These are phyloP conservation scores for Cheiracanthium punctorium DNA, from an alignment of 2,888 invertebrate species.

Conservation along the genomic window DNA sequence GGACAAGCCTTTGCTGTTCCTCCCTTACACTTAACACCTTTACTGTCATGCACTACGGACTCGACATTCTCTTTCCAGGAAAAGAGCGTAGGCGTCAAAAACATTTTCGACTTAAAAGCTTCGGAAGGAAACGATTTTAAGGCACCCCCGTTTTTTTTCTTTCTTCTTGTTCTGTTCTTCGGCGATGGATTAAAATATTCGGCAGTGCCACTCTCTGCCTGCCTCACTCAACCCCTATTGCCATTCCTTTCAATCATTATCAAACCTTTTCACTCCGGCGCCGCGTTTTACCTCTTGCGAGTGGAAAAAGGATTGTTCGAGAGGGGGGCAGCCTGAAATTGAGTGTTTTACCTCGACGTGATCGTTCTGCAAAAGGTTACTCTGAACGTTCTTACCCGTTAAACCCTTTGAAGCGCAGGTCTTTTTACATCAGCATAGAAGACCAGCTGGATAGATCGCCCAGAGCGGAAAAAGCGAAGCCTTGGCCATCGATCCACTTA, in stretches of 20 bases:
- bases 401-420: no score
- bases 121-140: constrained; percentile 62
- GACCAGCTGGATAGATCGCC: no score
- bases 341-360: no score
- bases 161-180: constrained; percentile 5
- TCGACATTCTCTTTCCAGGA: background rate
- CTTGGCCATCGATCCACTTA: no score
- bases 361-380: no score
- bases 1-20: background rate
- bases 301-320: constrained; percentile 22
- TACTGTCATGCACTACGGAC: constrained; percentile 7
- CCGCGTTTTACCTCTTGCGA: constrained; percentile 38
- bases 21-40: background rate
- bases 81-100: constrained; percentile 44
- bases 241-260: constrained; percentile 68
- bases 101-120: constrained; percentile 66
- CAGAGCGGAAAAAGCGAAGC: no score
- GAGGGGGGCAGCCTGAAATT: constrained; percentile 41
- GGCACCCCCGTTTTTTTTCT: constrained; percentile 17
- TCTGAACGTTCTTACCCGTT: no score
- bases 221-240: constrained; percentile 66
- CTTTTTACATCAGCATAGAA: no score
- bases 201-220: constrained; percentile 46
- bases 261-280: constrained; percentile 55
- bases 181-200: constrained; percentile 69